Base-by-base conservation (phyloP, 1,140 invertebrate genomes). In the Drosophila santomea region DNA sequence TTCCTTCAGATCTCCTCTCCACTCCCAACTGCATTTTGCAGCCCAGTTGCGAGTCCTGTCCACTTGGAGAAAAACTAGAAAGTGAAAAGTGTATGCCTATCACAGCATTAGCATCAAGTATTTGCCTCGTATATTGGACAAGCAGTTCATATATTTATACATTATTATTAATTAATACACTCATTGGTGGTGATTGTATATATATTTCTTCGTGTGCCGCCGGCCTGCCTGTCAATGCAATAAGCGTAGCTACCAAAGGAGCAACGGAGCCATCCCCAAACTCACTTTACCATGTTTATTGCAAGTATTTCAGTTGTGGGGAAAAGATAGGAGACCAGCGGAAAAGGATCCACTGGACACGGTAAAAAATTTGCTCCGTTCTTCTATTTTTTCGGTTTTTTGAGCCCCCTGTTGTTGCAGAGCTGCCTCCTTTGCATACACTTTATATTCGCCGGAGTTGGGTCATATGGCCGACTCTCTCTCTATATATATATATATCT, bases 261-360 rank as follows among this genome's bases (percentile, higher is more conserved):
- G 78, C 74, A 82, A 56, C 79, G 35, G 4, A 75, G 71, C 44
- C 35, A 61, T 52, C 50, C 47, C 51, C 50, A 25, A 25, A 62
- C 58, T 52, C 84, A 79, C 79, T 77, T 86, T 88, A 73, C 71
- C 83, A 79, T 88, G 83, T 86, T 86, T 86, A 86, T 86, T 79
- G 83, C 83, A 83, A 88, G 81, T 85, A 85, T 85, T 85, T 85
- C 81, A 88, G 80, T 81, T 82, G 61, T 57, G 69, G 32, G 44
- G 32, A 25, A 25, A 20, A 52, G 60, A 68, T 66, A 66, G 64
- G 52, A 71, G 45, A 48, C 64, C 67, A 41, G 64, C 67, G 52
- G 67, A 28, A 47, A 68, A 57, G 67, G 64, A 66, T 68, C 80
- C 66, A 81, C 68, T 63, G 69, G 67, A 71, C 67, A 71, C 67